Conservation (phyloP, 1,140 invertebrate species). For the Drosophila micromelanica region DNA sequence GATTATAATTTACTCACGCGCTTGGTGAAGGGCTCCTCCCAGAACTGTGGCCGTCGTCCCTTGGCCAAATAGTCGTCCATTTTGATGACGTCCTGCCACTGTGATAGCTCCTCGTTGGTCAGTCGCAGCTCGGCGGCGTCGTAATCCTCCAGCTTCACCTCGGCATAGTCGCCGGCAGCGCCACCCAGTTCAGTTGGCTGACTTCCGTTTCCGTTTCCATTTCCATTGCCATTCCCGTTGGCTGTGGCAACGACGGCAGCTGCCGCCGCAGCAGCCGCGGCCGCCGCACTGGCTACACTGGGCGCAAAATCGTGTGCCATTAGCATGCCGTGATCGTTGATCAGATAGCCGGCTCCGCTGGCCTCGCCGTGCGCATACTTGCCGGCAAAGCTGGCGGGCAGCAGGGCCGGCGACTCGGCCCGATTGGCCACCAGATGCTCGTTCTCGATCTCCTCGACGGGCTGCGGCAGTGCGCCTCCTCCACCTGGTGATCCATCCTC, state of each 20-base stretch:
- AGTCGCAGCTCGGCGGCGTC: slow-evolving; percentile 75
- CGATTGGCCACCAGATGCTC: slow-evolving; percentile 71
- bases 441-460: slow-evolving; percentile 79
- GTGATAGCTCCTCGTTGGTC: slow-evolving; percentile 78
- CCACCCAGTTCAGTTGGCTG: slow-evolving; percentile 1
- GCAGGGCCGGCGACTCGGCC: slow-evolving; percentile 32
- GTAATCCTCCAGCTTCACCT: slow-evolving; percentile 76
- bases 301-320: slow-evolving; percentile 74
- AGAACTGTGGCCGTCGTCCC: slow-evolving; percentile 94
- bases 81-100: slow-evolving; percentile 90
- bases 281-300: slow-evolving; percentile 42
- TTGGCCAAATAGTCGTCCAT: slow-evolving; percentile 95
- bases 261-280: slow-evolving; percentile 57
- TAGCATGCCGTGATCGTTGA: slow-evolving; percentile 80
- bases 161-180: slow-evolving; percentile 51
- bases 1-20: too few relatives aligned
- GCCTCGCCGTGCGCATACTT: slow-evolving; percentile 41
- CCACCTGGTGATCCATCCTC: neutral
- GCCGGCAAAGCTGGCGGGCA: slow-evolving; percentile 40
- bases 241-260: slow-evolving; percentile 51
- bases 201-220: slow-evolving; percentile 2
- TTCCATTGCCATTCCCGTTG: slow-evolving; percentile 36
- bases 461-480: slow-evolving; percentile 47
- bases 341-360: slow-evolving; percentile 51
- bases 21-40: slow-evolving; percentile 93